phyloP scores from a whole-genome alignment of 1,140 invertebrate genomes.

The Eumeta japonica region DNA sequence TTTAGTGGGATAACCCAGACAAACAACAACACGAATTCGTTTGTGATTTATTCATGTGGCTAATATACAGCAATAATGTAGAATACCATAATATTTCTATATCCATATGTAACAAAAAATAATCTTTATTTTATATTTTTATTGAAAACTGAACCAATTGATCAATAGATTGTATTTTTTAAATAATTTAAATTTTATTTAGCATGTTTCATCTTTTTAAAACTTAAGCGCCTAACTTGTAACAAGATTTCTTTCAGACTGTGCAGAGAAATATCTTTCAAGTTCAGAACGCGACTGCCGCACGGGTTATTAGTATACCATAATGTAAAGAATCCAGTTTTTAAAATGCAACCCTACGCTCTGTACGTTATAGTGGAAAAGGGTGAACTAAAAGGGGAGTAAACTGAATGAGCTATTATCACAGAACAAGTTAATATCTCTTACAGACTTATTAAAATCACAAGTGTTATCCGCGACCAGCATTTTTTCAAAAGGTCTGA shows the following conservation, averaged over 20 bases:
- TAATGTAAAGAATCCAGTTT: slow-evolving; percentile 80
- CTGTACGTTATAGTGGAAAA: slow-evolving; percentile 87
- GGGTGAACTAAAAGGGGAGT: slow-evolving; percentile 72
- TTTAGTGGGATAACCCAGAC: no score
- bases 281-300: slow-evolving; percentile 81
- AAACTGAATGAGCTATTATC: neutral
- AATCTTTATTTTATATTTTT: no score
- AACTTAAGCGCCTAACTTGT: no score
- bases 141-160: no score
- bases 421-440: neutral
- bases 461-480: no score
- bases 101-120: no score
- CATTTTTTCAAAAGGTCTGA: slow-evolving; percentile 5
- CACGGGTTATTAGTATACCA: slow-evolving; percentile 86
- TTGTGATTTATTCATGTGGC: no score
- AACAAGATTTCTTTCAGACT: slow-evolving; percentile 61
- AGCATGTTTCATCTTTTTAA: no score
- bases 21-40: no score
- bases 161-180: no score
- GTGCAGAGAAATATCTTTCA: slow-evolving; percentile 83
- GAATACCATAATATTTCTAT: no score
- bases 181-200: neutral
- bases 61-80: no score
- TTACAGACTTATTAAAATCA: neutral
- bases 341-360: slow-evolving; percentile 76